phyloP scores from a whole-genome alignment of 2,113 vertebrate species.

The Colinus virginianus region DNA sequence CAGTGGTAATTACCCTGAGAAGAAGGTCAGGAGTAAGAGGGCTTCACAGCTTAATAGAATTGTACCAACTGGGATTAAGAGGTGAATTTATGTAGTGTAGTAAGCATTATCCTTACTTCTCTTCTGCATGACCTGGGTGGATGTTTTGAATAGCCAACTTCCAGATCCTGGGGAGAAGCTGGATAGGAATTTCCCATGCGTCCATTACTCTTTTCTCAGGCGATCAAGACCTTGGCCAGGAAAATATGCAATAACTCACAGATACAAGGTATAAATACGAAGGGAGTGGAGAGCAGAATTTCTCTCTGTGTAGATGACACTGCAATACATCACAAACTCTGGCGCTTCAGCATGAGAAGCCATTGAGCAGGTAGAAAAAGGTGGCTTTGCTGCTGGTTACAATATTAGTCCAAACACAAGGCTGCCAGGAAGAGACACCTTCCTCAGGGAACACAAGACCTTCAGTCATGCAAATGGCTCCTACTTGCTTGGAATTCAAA shows the following conservation, averaged over 20 bases:
- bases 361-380: not conserved
- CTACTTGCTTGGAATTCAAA: constrained; percentile 5
- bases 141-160: not conserved
- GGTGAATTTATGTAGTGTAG: not conserved
- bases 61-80: not conserved
- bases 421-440: not conserved
- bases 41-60: not conserved
- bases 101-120: not conserved
- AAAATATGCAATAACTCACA: constrained; percentile 44
- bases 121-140: not conserved
- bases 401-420: not conserved
- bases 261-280: constrained; percentile 35
- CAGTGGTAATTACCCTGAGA: not conserved
- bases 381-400: not conserved
- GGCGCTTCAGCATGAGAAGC: not conserved
- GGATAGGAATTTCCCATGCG: not conserved
- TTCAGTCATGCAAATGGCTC: not conserved
- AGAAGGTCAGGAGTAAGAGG: not conserved
- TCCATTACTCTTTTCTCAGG: not conserved
- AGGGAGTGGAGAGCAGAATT: constrained; percentile 53
- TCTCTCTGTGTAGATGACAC: constrained; percentile 37
- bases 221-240: constrained; percentile 55
- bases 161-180: not conserved
- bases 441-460: not conserved
- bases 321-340: constrained; percentile 15